A percentile compares a stretch with the other conserved stretches of the same genome.
phyloP scores from a whole-genome alignment of 2,888 invertebrate genomes.

The Tachystola acroxantha region DNA sequence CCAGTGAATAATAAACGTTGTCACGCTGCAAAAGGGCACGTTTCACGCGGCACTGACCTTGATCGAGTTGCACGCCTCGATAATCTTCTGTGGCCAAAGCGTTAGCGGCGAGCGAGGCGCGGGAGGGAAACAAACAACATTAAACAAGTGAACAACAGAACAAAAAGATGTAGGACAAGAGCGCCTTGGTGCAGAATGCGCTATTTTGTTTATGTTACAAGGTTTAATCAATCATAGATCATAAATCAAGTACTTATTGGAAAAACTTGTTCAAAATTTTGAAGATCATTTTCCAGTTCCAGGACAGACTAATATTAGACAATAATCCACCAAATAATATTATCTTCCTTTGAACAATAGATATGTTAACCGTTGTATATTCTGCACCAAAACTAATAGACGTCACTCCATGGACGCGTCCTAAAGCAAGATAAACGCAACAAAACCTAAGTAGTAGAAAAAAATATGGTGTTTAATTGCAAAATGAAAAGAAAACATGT shows the following conservation, averaged over 20 bases:
- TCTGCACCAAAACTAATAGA: too few species aligned
- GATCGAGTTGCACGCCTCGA: conserved; percentile 95
- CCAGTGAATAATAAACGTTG: conserved; percentile 27
- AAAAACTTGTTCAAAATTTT: too few species aligned
- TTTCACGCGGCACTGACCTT: conserved; percentile 82
- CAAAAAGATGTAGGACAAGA: conserved; percentile 10
- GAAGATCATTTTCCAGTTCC: too few species aligned
- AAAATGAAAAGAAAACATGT: background rate
- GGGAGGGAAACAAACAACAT: conserved; percentile 63
- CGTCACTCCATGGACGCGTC: conserved; percentile 12
- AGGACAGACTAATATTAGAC: too few species aligned
- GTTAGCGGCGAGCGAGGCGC: conserved; percentile 51
- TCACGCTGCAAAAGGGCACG: conserved; percentile 26
- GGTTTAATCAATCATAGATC: too few species aligned
- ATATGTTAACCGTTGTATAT: too few species aligned
- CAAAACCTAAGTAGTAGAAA: background rate
- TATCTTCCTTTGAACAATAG: too few species aligned
- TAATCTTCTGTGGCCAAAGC: conserved; percentile 88
- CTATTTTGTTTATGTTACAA: too few species aligned
- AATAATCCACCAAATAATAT: too few species aligned
- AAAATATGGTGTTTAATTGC: background rate
- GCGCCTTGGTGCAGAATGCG: too few species aligned
- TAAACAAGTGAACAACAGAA: conserved; percentile 33
- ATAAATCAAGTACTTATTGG: too few species aligned
- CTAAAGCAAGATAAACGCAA: conserved; percentile 10